Base-by-base conservation (phyloP, 64 coral and sea anemone species). In the Pocillopora verrucosa region DNA sequence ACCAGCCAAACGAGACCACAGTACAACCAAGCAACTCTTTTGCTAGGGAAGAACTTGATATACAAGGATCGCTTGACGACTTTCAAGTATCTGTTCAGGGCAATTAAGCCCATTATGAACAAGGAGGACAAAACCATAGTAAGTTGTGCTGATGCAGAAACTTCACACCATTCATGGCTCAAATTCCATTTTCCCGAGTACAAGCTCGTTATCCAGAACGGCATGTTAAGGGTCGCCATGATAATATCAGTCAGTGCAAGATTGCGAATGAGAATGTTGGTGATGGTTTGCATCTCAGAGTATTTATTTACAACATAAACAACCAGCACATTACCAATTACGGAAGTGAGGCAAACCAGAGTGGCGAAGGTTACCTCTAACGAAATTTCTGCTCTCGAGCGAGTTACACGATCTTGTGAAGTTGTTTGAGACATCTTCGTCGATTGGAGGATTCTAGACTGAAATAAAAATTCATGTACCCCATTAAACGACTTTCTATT, bases 201-300 rank as follows among this genome's bases (percentile, higher is more conserved):
- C 19, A 92, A 25, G 34, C 82, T 79, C 2, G 60, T 57, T 34
- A 92, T 59, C 90, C 90, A 92, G 36, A 92, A 74, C 16, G 90
- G 90, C 90, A 92, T 92, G 45, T 92, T 60, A 26, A 92, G 67
- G 36, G 65, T 58, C 22, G 90, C 41, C 41, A 45, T 45, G 41
- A 45, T 3, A 6, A 45, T 45, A 45, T 45, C 41, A 6, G 41
- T 45, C 41, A 45, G 6, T 45, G 41, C 72, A 16, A 93, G 56
- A 63, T 88, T 93, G 12, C 82, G 83, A 65, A 93, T 93, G 34
- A 93, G 78, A 20, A 93, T 88, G 80, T 88, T 93, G 2, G 76
- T 93, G 11, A 88, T 72, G 11, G 61, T 82, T 17, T 93, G 81
- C 16, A 93, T 86, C 16, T 86, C 38, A 67, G 86, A 24, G 20